Base-by-base conservation (phyloP, 2,888 invertebrate genomes). In the Agonopterix subpropinquella region DNA sequence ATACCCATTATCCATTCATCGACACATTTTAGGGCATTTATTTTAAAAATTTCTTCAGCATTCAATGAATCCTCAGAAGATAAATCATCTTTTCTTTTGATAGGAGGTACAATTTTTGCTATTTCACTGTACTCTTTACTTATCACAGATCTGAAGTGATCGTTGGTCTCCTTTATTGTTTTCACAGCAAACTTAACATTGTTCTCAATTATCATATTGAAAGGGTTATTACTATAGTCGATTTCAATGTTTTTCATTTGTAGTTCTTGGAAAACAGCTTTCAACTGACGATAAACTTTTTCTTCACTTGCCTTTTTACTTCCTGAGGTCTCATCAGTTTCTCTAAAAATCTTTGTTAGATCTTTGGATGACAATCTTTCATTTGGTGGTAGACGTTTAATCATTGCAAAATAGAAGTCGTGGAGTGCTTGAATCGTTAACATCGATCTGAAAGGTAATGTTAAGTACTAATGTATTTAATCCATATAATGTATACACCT, bases 1-100 rank as follows among this genome's bases (percentile, higher is more conserved):
- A 90, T 67, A 8, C 89, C 91, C 67, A 85, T 84, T 11, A 76
- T 74, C 91, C 92, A 92, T 70, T 92, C 92, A 18, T 89, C 82
- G 11, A 90, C 65, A 57, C 84, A 86, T 64, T 80, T 87, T 11
- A 85, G 53, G 47, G 73, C 77, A 55, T 86, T 85, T 39, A 58
- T 49, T 61, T 80, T 87, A 52, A 78, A 90, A 43, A 67, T 67
- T 67, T 70, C 81, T 64, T 75, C 82, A 48, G 58, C 61, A 61
- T 68, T 72, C 10, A 74, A 49, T 0, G 77, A 73, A 39, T 71
- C 77, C 35, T 70, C 71, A 15, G 45, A 45, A 10, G 7, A 8
- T 39, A 43, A 47, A 45, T 56, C 66, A 0, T 83, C 82, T 54
- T 75, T 86, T 59, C 79, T 78, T 62, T 76, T 86, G 18, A 66